Base-by-base conservation (phyloP, 2,797 vertebrate genomes). In the Mus caroli region DNA sequence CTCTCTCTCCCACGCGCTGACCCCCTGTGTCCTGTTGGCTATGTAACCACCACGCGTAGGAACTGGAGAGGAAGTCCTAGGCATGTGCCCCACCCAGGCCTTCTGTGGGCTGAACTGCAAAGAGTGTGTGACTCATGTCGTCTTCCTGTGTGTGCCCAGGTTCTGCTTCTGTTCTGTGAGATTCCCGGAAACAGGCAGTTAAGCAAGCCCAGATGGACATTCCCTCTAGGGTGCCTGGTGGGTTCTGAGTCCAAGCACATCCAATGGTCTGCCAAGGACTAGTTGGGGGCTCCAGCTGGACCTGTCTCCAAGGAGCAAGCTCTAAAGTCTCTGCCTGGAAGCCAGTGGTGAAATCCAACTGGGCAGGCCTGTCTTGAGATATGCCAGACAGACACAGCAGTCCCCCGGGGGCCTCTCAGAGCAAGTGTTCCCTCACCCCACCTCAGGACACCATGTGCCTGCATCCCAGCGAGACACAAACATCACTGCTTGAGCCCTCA, bases 51-150 rank as follows among this genome's bases (percentile, higher is more conserved):
- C 3, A 54, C 15, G 24, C 19, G 54, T 8, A 43, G 46, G 64
- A n/a, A n/a, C 40, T 50, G 26, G 26, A 69, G 46, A 56, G 31
- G 84, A 50, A 73, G 50, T 43, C 88, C 88, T 4, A 54, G 69
- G 17, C 31, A 43, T 22, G 11, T 6, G 0, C 26, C 6, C 6
- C 40, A 13, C 75, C 43, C 9, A 6, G n/a, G 54, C 40, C 6
- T 71, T 50, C 92, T 50, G 54, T 58, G 62, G 71, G 17, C 83
- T 40, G 13, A 76, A 26, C 1, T n/a, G 62, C 28, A 6, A 15
- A 1, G 1, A 37, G 0, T 31, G 12, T 43, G 14, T 43, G 67
- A 73, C 22, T 56, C 64, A 26, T 9, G 3, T 0, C 0, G 1
- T 76, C 87, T 78, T 75, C 88, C 90, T 67, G 9, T 34, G 22